Evolutionary conservation across 2,888 invertebrate genomes (phyloP), one percentile per base, ranked within the genome.

Genomic region (Rotaria sp.): DNA sequence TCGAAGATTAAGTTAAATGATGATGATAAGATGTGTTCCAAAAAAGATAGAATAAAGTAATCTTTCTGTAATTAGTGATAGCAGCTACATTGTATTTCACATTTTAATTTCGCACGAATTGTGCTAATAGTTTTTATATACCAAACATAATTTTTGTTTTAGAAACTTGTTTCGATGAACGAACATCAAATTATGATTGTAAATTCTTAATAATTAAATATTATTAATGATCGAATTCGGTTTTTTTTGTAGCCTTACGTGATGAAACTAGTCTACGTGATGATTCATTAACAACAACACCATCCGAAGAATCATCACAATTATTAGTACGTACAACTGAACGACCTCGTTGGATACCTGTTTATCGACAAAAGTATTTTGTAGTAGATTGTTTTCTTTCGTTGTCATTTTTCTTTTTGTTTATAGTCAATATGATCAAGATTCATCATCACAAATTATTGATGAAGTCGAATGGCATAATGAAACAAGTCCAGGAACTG

Each of bases 401-500:
- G 5, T 15, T 18, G 0, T 67, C 18, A 30, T 30, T 35, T 18
- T 30, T 38, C 7, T 67, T 52, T 26, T 18, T 1, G 8, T 35
- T 15, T 35, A 18, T 38, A 67, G 67, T 35, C 67, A 67, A 35
- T 67, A 80, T 41, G 80, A 80, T 80, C 80, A 45, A n/a, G 80
- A 80, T 45, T 80, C 80, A 2, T 41, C 45, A 45, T 45, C 80
- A 45, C 80, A 45, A 45, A 45, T 45, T 5, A 80, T 80, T n/a
- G 80, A 80, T 45, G 80, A 80, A 45, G n/a, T 41, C 26, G 80
- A 80, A 80, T 80, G 80, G 80, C 95, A 95, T 89, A 94, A 95
- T 87, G 96, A 96, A 89, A 95, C 95, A 0, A 92, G 93, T 8
- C 95, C 95, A 89, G 95, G 95, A 24, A 94, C 95, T 1, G 94